Percentiles rank a stretch among this genome's conserved stretches.
Conservation (phyloP, 1,140 invertebrate species). For the Telenomus remus region DNA sequence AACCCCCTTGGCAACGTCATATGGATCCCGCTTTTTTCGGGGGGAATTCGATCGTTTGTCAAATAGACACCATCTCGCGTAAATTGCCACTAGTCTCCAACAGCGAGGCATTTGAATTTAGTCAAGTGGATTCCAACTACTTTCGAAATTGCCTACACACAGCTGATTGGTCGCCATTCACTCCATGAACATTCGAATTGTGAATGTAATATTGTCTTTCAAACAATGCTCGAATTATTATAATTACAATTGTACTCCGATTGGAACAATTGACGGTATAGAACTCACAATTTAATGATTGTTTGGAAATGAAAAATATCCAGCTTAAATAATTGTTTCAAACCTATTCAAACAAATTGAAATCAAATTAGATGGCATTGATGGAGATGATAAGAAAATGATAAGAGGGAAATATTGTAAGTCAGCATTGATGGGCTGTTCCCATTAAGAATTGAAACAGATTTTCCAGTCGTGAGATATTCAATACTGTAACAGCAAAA, state of each 20-base stretch:
- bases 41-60: constrained; percentile 73
- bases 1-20: constrained; percentile 26
- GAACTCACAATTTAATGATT: no score
- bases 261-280: no score
- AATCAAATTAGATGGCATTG: constrained; percentile 13
- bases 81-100: constrained; percentile 64
- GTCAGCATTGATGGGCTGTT: constrained; percentile 47
- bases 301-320: no score
- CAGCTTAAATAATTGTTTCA: no score
- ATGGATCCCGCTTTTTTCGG: constrained; percentile 66
- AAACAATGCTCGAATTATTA: constrained; percentile 41
- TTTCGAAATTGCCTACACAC: constrained; percentile 64
- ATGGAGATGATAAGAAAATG: constrained; percentile 45
- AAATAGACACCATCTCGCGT: constrained; percentile 71
- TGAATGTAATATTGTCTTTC: constrained; percentile 40
- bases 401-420: constrained; percentile 31
- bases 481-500: constrained; percentile 73
- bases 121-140: constrained; percentile 57
- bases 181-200: constrained; percentile 48
- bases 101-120: constrained; percentile 43
- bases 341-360: no score
- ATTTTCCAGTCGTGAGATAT: constrained; percentile 75
- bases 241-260: constrained; percentile 27
- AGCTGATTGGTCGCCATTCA: constrained; percentile 56
- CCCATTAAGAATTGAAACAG: constrained; percentile 70